A percentile compares a stretch with the other conserved stretches of the same genome.
phyloP scores from a whole-genome alignment of 2,888 invertebrate genomes.

The Pollenia griseotomentosa region DNA sequence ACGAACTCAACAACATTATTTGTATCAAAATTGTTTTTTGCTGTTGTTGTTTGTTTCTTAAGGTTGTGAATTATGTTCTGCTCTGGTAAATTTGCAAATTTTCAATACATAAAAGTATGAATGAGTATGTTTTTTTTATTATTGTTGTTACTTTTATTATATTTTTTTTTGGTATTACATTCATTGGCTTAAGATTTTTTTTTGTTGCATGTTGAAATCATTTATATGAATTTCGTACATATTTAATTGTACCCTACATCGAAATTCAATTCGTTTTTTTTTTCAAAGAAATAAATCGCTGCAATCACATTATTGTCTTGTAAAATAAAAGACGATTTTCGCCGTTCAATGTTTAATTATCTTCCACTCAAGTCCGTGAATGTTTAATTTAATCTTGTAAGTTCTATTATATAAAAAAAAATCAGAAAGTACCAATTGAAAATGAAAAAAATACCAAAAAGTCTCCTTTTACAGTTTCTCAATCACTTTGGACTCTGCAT shows the following conservation, averaged over 20 bases:
- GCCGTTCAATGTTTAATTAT: too few species aligned
- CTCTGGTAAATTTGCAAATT: slow-evolving; percentile 72
- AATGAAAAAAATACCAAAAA: too few species aligned
- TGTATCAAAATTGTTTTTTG: neutral
- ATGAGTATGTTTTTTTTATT: slow-evolving; percentile 20
- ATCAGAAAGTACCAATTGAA: too few species aligned
- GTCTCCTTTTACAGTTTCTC: too few species aligned
- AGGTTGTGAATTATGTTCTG: slow-evolving; percentile 71
- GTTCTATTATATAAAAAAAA: too few species aligned
- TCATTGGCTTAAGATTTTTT: slow-evolving; percentile 29
- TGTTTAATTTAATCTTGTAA: too few species aligned
- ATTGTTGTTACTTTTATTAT: slow-evolving; percentile 21
- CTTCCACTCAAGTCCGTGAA: too few species aligned
- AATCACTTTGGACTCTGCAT: too few species aligned
- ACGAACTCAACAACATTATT: slow-evolving; percentile 23
- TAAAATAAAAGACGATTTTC: too few species aligned
- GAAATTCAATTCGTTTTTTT: neutral
- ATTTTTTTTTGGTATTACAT: slow-evolving; percentile 9
- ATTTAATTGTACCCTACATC: neutral
- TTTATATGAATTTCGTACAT: slow-evolving; percentile 65
- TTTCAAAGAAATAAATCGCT: too few species aligned
- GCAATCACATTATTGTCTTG: too few species aligned
- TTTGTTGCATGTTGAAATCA: slow-evolving; percentile 50
- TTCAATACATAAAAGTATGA: slow-evolving; percentile 57
- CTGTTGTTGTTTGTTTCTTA: slow-evolving; percentile 53